A percentile compares a stretch with the other conserved stretches of the same genome.
Evolutionary conservation across 2,113 vertebrate species (phyloP).

Genomic region (Aramus guarauna): DNA sequence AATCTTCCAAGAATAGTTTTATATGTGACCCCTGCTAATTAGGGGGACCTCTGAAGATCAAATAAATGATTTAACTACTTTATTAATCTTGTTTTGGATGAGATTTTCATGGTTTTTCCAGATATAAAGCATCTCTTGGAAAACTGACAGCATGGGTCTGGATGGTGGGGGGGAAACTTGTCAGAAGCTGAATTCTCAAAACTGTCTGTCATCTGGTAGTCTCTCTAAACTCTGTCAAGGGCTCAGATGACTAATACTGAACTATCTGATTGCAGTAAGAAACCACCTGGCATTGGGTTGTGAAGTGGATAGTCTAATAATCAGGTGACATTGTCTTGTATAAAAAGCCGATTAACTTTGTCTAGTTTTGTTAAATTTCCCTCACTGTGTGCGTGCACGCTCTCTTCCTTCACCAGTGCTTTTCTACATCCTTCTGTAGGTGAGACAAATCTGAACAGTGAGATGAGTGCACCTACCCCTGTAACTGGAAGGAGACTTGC

Average conservation of each 20-base stretch:
- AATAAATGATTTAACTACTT: neutral
- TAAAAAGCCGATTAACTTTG: neutral
- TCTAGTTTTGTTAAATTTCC: neutral
- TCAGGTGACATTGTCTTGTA: neutral
- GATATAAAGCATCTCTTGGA: neutral
- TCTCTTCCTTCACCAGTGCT: rapidly evolving
- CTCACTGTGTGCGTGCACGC: neutral
- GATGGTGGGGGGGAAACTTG: too few species aligned
- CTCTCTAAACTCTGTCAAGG: neutral
- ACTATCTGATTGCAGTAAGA: neutral
- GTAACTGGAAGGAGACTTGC: conserved; percentile 23
- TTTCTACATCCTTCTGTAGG: neutral
- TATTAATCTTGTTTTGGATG: neutral
- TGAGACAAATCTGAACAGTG: neutral
- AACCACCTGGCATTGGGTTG: neutral
- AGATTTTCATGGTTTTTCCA: rapidly evolving
- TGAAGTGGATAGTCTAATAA: neutral
- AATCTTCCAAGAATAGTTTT: neutral
- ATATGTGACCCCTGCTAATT: neutral
- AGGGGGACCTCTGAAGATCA: rapidly evolving
- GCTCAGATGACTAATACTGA: neutral
- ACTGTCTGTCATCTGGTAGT: neutral
- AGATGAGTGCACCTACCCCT: conserved; percentile 20
- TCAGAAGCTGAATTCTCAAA: neutral
- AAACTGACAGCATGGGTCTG: neutral